These are phyloP conservation scores for Chrysotoxum bicinctum DNA, from an alignment of 2,888 invertebrate genomes.

Conservation along the genomic window DNA sequence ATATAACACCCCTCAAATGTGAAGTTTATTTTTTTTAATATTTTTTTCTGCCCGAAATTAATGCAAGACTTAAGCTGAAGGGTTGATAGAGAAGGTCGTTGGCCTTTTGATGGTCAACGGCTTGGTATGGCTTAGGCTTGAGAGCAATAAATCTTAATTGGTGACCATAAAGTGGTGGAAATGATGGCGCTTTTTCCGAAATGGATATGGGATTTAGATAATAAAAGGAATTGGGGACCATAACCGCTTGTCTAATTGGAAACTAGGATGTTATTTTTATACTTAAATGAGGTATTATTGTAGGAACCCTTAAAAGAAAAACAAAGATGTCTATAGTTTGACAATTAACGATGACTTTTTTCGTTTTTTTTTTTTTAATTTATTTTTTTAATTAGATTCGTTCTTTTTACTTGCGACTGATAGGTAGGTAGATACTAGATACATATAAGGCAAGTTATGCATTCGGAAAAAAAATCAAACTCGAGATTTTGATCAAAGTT, in stretches of 20 bases:
- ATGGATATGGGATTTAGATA: not conserved
- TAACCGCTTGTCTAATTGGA: not conserved
- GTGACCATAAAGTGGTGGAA: constrained; percentile 2
- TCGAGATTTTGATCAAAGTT: too few relatives aligned
- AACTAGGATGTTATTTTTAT: too few relatives aligned
- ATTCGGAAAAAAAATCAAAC: too few relatives aligned
- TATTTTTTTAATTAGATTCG: too few relatives aligned
- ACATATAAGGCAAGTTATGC: too few relatives aligned
- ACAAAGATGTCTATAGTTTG: too few relatives aligned
- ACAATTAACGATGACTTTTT: too few relatives aligned
- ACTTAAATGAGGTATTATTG: too few relatives aligned
- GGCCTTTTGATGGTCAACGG: constrained; percentile 36
- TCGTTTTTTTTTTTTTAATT: too few relatives aligned
- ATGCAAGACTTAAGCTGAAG: constrained; percentile 13
- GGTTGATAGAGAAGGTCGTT: constrained; percentile 25
- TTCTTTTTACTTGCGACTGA: too few relatives aligned
- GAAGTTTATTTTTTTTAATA: not conserved
- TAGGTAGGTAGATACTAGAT: too few relatives aligned
- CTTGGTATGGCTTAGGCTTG: constrained; percentile 8
- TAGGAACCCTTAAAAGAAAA: too few relatives aligned
- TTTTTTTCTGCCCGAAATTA: constrained; percentile 25
- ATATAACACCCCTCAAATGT: constrained; percentile 13
- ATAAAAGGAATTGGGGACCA: not conserved
- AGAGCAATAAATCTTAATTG: constrained; percentile 70
- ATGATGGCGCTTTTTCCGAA: not conserved